Base-by-base conservation (phyloP, 1,140 invertebrate species). In the Heliconius congener region DNA sequence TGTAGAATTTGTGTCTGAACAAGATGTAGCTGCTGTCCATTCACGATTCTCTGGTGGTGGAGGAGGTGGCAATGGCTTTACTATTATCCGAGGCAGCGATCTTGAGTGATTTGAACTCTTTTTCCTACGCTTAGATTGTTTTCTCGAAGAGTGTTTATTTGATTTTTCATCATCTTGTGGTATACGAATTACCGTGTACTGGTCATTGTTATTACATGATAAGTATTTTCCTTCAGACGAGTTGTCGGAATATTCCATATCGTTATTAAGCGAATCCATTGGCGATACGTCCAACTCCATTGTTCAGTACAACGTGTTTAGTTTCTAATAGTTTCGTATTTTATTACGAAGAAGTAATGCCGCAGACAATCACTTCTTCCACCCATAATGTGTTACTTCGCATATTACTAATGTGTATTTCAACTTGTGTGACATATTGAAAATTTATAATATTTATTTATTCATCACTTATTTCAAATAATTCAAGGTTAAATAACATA, bases 41-140 rank as follows among this genome's bases (percentile, higher is more conserved):
- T 93, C 92, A 76, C 92, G 84, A 50, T 77, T 90, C 81, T 94
- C 92, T 55, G 95, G 88, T 55, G 95, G 94, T 52, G 95, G 95
- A 78, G 96, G 95, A 50, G 96, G 96, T 74, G 96, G 96, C 83
- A 97, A 86, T 50, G 96, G 96, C 89, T 97, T 97, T 19, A 97
- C 96, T 82, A 97, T 96, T 82, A 97, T 97, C 79, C 96, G 94
- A 16, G 96, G 96, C 82, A 97, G 87, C 77, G 96, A 95, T 83
- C 96, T 95, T 50, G 96, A 95, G 91, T 96, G 97, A 73, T 96
- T 96, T 16, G 97, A 97, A 85, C 97, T 97, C 94, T 97, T 97
- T 86, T 97, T 95, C 83, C 97, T 95, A 79, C 97, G 93, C 84
- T 97, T 97, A 23, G 97, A 97, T 87, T 98, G 97, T 92, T 98